Base-by-base conservation (phyloP, 1,140 invertebrate species). In the Lysiphlebus fabarum region DNA sequence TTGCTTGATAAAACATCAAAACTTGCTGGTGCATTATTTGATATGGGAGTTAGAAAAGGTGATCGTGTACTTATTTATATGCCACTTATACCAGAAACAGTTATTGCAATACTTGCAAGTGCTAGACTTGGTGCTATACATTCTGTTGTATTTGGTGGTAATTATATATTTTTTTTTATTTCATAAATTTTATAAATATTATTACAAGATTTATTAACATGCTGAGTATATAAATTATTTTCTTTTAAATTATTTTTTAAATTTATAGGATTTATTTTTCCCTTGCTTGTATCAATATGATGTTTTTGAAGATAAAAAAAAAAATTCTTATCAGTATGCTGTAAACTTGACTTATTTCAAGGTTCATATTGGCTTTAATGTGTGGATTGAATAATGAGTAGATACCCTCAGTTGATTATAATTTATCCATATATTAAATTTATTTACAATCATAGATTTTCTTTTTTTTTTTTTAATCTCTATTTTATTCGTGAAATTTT, bases 41-140 rank as follows among this genome's bases (percentile, higher is more conserved):
- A 83, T 7, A 72, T 90, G 44, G 92, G 92, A 0, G 89, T 95
- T 0, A 77, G 77, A 26, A 86, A 86, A 61, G 92, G 93, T 0
- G 89, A 91, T 62, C 76, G 85, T 1, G 91, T 93, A 0, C 78
- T 95, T 1, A 93, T 96, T 61, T 96, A 95, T 72, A 95, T 96
- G 92, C 93, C 93, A 0, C 81, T 95, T 7, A 90, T 95, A 41
- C 92, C 92, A 0, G 91, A 95, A 79, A 88, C 91, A 0, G 84
- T 95, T 36, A 84, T 94, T 36, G 86, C 92, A 0, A 94, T 95
- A 86, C 71, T 95, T 57, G 92, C 92, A 0, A 87, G 86, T 1
- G 89, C 85, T 5, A 80, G 93, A 41, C 77, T 95, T 10, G 93
- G 93, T 1, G 93, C 91, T 6, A 79, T 93, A 9, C 92, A 96